These are phyloP conservation scores for Drosophila miranda DNA, from an alignment of 1,140 invertebrate genomes.

Conservation along the genomic window DNA sequence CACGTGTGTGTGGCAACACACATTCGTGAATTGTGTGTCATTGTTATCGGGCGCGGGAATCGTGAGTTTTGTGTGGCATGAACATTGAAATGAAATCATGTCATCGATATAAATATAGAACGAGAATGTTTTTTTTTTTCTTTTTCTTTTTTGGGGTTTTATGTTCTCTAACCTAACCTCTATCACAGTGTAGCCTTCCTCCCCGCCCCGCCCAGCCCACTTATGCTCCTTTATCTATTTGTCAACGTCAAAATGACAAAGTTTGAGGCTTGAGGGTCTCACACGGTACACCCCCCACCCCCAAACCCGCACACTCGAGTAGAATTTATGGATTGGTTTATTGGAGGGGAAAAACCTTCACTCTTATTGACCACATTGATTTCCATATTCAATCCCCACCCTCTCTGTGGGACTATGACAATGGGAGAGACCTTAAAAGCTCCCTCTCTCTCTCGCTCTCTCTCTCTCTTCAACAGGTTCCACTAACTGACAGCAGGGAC, in stretches of 20 bases:
- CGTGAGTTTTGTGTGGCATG: slow-evolving; percentile 64
- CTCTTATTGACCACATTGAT: slow-evolving; percentile 43
- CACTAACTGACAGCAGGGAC: slow-evolving; percentile 8
- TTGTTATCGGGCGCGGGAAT: slow-evolving; percentile 58
- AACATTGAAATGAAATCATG: slow-evolving; percentile 66
- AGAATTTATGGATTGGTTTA: slow-evolving; percentile 40
- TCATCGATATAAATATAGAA: slow-evolving; percentile 65
- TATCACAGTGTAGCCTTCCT: slow-evolving; percentile 1
- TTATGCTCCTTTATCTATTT: slow-evolving; percentile 13
- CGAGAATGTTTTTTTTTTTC: slow-evolving; percentile 14
- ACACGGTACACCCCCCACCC: not conserved
- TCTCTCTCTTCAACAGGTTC: slow-evolving; percentile 36
- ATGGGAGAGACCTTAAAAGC: slow-evolving; percentile 26
- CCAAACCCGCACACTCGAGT: not conserved
- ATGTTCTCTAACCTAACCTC: no score
- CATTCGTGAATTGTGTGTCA: slow-evolving; percentile 39
- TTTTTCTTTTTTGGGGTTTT: not conserved
- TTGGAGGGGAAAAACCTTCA: slow-evolving; percentile 33
- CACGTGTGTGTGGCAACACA: slow-evolving; percentile 15
- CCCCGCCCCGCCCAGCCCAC: not conserved
- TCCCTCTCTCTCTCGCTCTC: not conserved
- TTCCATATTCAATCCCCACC: slow-evolving; percentile 15
- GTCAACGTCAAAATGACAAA: slow-evolving; percentile 37
- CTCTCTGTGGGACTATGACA: slow-evolving; percentile 4
- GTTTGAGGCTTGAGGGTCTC: slow-evolving; percentile 35